Percentiles rank a stretch among this genome's conserved stretches.
These are phyloP conservation scores for Mercenaria mercenaria DNA, from an alignment of 1,140 invertebrate genomes.

Conservation along the genomic window DNA sequence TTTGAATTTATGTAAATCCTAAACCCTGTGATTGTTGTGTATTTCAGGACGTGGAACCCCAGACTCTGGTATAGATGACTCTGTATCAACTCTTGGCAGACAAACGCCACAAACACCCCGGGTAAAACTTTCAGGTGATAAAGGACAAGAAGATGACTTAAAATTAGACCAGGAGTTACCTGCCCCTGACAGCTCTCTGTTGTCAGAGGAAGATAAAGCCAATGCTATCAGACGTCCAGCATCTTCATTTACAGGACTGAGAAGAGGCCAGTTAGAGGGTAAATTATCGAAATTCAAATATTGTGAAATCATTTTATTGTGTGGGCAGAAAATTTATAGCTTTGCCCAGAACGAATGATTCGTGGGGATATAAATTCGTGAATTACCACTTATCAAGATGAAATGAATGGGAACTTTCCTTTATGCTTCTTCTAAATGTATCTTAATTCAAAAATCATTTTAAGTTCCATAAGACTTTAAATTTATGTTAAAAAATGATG, in stretches of 20 bases:
- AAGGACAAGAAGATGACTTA: not conserved
- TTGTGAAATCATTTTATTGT: no score
- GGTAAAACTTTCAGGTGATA: conserved; percentile 1
- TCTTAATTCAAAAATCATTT: no score
- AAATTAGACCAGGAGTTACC: not conserved
- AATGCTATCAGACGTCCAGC: conserved; percentile 43
- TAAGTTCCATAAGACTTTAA: no score
- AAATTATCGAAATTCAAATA: not conserved
- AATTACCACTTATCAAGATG: no score
- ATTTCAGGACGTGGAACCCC: conserved; percentile 54
- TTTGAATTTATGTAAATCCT: no score
- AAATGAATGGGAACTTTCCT: no score
- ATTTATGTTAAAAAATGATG: no score
- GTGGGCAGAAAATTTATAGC: no score
- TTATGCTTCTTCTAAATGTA: no score
- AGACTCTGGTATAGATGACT: conserved; percentile 62
- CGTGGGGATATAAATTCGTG: no score
- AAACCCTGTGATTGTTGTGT: no score
- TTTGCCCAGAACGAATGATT: no score
- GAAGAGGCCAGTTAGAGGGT: conserved; percentile 58
- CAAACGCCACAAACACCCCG: conserved; percentile 16
- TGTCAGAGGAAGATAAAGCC: conserved; percentile 54
- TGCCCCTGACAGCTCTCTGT: conserved; percentile 4
- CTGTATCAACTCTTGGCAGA: conserved; percentile 1
- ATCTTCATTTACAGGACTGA: conserved; percentile 55